A percentile compares a stretch with the other conserved stretches of the same genome.
phyloP scores from a whole-genome alignment of 2,797 vertebrate genomes.

The Scarus forsteni region DNA sequence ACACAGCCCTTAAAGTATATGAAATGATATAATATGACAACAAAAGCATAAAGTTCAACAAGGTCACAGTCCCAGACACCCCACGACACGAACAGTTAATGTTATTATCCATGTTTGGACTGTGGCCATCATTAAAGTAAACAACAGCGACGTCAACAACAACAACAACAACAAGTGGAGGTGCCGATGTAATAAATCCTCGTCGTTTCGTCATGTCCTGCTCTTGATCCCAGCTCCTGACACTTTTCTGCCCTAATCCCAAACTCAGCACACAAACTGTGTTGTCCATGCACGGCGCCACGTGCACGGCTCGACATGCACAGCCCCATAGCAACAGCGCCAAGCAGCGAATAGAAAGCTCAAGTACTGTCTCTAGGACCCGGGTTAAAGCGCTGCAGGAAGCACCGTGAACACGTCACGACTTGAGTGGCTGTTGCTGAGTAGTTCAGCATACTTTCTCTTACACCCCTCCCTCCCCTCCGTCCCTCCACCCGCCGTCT shows the following conservation, averaged over 20 bases:
- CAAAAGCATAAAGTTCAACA: constrained; percentile 54
- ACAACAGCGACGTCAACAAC: constrained; percentile 26
- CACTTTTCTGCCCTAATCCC: constrained; percentile 74
- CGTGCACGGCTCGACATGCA: constrained; percentile 75
- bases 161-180: constrained; percentile 10
- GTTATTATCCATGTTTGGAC: neutral
- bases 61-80: constrained; percentile 46
- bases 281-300: constrained; percentile 71
- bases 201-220: constrained; percentile 56
- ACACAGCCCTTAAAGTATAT: neutral
- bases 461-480: constrained; percentile 46
- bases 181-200: constrained; percentile 26
- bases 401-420: constrained; percentile 85
- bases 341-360: constrained; percentile 89
- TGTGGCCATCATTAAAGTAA: constrained; percentile 29
- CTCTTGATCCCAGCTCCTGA: constrained; percentile 52
- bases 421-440: constrained; percentile 88
- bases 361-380: constrained; percentile 88
- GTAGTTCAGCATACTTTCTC: constrained; percentile 84
- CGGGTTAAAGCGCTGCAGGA: constrained; percentile 86
- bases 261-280: constrained; percentile 72
- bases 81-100: neutral
- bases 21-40: neutral
- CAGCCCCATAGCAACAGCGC: constrained; percentile 90
- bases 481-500: constrained; percentile 59